phyloP scores from a whole-genome alignment of 2,113 vertebrate genomes.

The Peromyscus maniculatus region DNA sequence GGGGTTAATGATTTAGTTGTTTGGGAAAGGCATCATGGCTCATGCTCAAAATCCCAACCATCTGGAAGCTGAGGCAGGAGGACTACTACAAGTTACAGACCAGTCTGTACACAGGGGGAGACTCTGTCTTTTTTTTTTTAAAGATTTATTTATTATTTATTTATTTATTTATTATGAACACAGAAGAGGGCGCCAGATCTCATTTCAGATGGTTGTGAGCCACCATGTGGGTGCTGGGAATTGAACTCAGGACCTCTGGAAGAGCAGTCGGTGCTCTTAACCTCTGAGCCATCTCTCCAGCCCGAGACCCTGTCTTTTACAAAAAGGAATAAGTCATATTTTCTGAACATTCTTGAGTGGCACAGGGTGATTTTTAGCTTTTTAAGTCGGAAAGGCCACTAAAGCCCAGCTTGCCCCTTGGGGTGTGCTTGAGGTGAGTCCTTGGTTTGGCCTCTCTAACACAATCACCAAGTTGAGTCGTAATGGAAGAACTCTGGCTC shows the following conservation, averaged over 20 bases:
- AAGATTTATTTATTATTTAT: too few relatives aligned
- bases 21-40: not conserved
- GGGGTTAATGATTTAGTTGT: not conserved
- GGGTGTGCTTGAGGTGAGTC: too few relatives aligned
- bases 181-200: too few relatives aligned
- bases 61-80: not conserved
- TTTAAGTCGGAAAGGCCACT: not conserved
- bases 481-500: not conserved
- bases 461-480: too few relatives aligned
- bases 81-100: not conserved
- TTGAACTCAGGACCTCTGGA: too few relatives aligned
- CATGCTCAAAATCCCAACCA: not conserved
- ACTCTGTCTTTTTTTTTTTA: too few relatives aligned
- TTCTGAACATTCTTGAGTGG: not conserved
- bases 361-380: not conserved
- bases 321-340: not conserved
- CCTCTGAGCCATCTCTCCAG: too few relatives aligned
- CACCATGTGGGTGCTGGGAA: too few relatives aligned
- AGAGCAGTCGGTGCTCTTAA: too few relatives aligned
- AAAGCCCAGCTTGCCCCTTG: not conserved
- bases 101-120: not conserved
- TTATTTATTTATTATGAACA: too few relatives aligned
- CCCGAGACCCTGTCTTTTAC: not conserved
- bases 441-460: not conserved
- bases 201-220: too few relatives aligned